phyloP scores from a whole-genome alignment of 2,888 invertebrate genomes.

The Antheraea assamensis region DNA sequence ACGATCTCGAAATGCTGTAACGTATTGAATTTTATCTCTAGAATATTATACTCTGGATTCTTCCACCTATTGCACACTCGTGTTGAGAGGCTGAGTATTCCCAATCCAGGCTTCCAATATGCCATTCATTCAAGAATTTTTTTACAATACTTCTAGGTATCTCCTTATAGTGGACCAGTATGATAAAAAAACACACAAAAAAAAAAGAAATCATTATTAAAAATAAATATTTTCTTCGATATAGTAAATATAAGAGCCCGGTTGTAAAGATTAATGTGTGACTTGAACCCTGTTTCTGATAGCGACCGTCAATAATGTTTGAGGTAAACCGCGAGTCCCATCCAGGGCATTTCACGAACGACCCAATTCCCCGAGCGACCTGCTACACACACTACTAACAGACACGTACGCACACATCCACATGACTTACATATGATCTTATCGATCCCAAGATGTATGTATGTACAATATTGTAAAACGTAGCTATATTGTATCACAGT shows the following conservation, averaged over 20 bases:
- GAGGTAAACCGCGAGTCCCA: not conserved
- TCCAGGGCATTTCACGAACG: conserved; percentile 16
- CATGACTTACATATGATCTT: conserved; percentile 30
- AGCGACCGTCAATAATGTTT: not conserved
- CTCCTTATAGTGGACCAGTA: too few species aligned
- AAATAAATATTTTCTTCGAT: not conserved
- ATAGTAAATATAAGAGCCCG: not conserved
- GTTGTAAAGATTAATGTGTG: not conserved
- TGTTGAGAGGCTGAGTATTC: not conserved
- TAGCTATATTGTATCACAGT: conserved; percentile 20
- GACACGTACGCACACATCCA: conserved; percentile 7
- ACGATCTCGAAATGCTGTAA: not conserved
- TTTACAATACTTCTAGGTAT: too few species aligned
- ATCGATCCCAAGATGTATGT: conserved; percentile 58
- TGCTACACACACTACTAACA: conserved; percentile 25
- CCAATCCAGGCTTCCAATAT: not conserved
- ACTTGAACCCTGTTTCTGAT: not conserved
- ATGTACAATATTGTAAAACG: conserved; percentile 33
- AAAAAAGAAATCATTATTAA: too few species aligned
- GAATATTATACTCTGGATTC: not conserved
- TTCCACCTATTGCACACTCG: not conserved
- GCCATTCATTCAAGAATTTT: not conserved
- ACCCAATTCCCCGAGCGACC: conserved; percentile 12
- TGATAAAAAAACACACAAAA: too few species aligned
- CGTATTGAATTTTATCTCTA: not conserved